Evolutionary conservation across 2,888 invertebrate genomes (phyloP), one percentile per base, ranked within the genome.

Genomic region (Pimpla rufipes): DNA sequence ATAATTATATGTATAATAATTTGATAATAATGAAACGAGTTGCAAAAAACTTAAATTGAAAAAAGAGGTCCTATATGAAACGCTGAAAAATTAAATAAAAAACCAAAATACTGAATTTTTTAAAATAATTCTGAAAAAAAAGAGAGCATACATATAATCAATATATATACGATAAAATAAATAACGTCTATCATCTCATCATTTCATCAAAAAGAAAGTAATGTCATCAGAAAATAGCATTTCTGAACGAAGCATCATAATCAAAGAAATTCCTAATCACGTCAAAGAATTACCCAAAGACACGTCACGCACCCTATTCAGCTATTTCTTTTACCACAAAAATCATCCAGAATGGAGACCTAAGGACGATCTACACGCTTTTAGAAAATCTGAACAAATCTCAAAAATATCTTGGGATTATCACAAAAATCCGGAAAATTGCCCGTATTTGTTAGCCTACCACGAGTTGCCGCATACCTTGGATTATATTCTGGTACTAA

Each of bases 151-250:
- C 8, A 42, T n/a, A n/a, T n/a, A n/a, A n/a, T n/a, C n/a, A n/a
- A n/a, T n/a, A n/a, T n/a, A n/a, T n/a, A n/a, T n/a, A n/a, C n/a
- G n/a, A n/a, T n/a, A n/a, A n/a, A n/a, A n/a, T n/a, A n/a, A n/a
- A n/a, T n/a, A n/a, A n/a, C n/a, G n/a, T n/a, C n/a, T n/a, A n/a
- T n/a, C n/a, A 42, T 8, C 7, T 1, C 2, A 42, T 8, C 5
- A 42, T 8, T 8, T 8, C 2, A 42, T 8, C 2, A 42, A 42
- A 11, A 11, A 42, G 23, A 64, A 55, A 37, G 77, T 68, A 77
- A 77, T 77, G 77, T 77, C 77, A 67, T 67, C 45, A n/a, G 67
- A 10, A 18, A 67, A 45, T n/a, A 68, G 68, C 29, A 68, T 77
- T 59, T 77, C 77, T 3, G 68, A 57, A 47, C 42, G 35, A 68